These are phyloP conservation scores for Micronycteris hirsuta DNA, from an alignment of 2,113 vertebrate genomes.

Conservation along the genomic window DNA sequence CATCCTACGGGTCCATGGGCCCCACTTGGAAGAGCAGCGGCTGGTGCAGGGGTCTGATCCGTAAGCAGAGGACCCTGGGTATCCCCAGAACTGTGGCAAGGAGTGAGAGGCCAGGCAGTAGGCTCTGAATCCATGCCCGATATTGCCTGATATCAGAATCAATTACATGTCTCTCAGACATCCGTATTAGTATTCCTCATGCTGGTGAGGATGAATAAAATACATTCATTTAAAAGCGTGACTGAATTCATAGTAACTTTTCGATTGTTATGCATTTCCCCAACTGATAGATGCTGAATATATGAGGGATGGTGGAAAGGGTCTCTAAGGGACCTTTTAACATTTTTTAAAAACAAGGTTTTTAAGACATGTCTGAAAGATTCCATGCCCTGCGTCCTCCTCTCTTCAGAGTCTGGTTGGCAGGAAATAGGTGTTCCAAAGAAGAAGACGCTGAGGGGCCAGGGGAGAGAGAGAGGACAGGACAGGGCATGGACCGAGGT, in stretches of 20 bases:
- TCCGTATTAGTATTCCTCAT: background rate
- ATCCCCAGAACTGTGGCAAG: background rate
- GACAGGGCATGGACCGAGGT: background rate
- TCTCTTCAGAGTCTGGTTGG: background rate
- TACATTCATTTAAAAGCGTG: background rate
- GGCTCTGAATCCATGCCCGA: background rate
- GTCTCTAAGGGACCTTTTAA: background rate
- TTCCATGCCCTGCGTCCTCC: background rate
- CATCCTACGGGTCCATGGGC: fast-evolving
- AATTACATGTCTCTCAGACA: background rate
- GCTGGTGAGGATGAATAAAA: background rate
- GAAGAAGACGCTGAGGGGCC: background rate
- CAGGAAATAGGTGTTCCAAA: background rate
- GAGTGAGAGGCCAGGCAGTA: background rate
- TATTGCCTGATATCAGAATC: background rate
- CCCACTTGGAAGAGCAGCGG: background rate
- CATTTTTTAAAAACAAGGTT: background rate
- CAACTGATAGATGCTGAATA: background rate
- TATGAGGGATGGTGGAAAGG: background rate
- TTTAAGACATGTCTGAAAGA: background rate
- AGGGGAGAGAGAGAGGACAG: background rate
- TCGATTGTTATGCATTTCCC: constrained; percentile 1
- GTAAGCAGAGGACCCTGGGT: background rate
- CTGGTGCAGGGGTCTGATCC: background rate
- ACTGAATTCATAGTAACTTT: background rate